Evolutionary conservation across 2,888 invertebrate genomes (phyloP), one percentile per base, ranked within the genome.

Genomic region (Dastarcus helophoroides): DNA sequence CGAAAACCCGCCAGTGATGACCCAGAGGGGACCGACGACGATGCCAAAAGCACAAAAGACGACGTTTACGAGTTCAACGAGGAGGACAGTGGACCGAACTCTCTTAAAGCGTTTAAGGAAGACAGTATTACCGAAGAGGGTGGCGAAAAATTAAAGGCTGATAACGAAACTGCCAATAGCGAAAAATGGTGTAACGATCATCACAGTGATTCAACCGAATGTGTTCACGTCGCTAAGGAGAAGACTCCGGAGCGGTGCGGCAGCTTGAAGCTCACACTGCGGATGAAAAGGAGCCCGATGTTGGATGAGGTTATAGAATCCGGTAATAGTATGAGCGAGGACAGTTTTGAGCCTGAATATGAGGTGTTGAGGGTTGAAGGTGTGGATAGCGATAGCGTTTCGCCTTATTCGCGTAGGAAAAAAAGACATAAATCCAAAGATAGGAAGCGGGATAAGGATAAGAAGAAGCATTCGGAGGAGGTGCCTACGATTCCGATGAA

Each of bases 221-320:
- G 46, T 46, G 45, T 44, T 46, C 47, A 44, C 35, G 33, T 12
- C 7, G 9, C 15, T 14, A 28, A 39, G n/a, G n/a, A n/a, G n/a
- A 45, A 43, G 29, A 53, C 53, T 12, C 51, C 53, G n/a, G 52
- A 51, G 27, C 59, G 57, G 30, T 56, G 57, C 7, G 64, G 72
- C 29, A 69, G 80, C 3, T 58, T 88, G 29, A 86, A 86, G 53
- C 58, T 90, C 37, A 88, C 86, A 4, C 60, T 90, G 35, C 73
- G 88, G 3, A 83, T 90, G 71, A 89, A 90, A 56, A 73, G 88
- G 15, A 86, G 85, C 41, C 86, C 86, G 2, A 78, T 84, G 31
- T 63, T 85, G 26, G 88, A 89, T 51, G 86, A 89, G 51, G 76
- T 83, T 2, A 77, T 84, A 50, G 84, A 86, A 54, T 79, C 79